Evolutionary conservation across 2,113 vertebrate species (phyloP).

Genomic region (Syngnathus typhle): DNA sequence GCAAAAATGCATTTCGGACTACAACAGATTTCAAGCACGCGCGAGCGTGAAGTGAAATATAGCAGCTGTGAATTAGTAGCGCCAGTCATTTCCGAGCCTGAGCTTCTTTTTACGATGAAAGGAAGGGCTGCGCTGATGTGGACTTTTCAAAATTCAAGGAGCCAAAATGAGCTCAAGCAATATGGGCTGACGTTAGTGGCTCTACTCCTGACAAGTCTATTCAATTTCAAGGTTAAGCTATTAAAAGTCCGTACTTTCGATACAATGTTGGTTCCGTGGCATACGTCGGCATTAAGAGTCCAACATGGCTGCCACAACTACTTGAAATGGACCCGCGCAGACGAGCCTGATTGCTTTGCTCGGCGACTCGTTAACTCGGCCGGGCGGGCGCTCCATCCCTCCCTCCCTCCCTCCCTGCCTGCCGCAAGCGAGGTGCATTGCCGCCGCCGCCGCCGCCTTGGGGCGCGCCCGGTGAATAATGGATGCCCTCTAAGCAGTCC

Average conservation of each 20-base stretch:
- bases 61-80: too few relatives aligned
- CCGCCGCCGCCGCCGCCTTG: constrained; percentile 8
- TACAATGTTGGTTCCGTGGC: background rate
- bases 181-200: background rate
- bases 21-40: too few relatives aligned
- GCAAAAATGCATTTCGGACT: background rate
- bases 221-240: background rate
- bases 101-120: background rate
- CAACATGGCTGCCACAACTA: constrained; percentile 10
- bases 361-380: constrained; percentile 35
- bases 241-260: background rate
- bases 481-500: constrained; percentile 36
- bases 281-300: background rate
- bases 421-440: too few relatives aligned
- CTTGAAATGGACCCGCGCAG: constrained; percentile 9
- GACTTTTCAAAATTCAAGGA: too few relatives aligned
- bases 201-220: background rate
- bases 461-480: constrained; percentile 50
- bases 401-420: background rate
- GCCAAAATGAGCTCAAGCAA: too few relatives aligned
- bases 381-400: too few relatives aligned
- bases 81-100: background rate
- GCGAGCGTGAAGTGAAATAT: too few relatives aligned
- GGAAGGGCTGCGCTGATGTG: background rate
- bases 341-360: constrained; percentile 9